Base-by-base conservation (phyloP, 2,888 invertebrate species). In the Homarus gammarus region DNA sequence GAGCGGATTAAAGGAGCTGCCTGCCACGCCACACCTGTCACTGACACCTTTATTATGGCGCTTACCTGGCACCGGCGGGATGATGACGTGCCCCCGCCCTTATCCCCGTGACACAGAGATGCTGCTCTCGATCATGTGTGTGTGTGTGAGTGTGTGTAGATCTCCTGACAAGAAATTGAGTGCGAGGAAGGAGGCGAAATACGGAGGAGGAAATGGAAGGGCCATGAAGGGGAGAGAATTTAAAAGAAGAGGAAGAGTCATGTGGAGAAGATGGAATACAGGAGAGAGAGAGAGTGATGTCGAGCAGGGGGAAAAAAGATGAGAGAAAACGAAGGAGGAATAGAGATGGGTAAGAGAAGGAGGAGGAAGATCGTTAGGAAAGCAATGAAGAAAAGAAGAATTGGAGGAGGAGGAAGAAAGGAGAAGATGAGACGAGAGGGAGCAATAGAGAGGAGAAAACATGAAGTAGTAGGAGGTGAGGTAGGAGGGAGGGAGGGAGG, bases 391-490 rank as follows among this genome's bases (percentile, higher is more conserved):
- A 78, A 15, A 31, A 72, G 15, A 15, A 33, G 2, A 15, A 72
- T 33, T n/a, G 33, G 33, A 31, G 33, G 72, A 5, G 15, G 72
- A 72, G 72, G 33, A 15, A 72, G 72, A 33, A 15, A 31, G 31
- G 6, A 33, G n/a, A n/a, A n/a, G n/a, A n/a, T n/a, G n/a, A n/a
- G n/a, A n/a, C n/a, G 77, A 77, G 77, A 77, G 77, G 49, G 77
- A 77, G 77, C 44, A 49, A 77, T 44, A 77, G 77, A 77, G 49
- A 77, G 77, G n/a, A n/a, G n/a, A n/a, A n/a, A n/a, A n/a, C n/a
- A n/a, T n/a, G n/a, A n/a, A n/a, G n/a, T n/a, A n/a, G n/a, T n/a
- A n/a, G n/a, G n/a, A n/a, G n/a, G n/a, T n/a, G n/a, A n/a, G n/a
- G n/a, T n/a, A n/a, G n/a, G 61, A 75, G n/a, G 5, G 18, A 31